Evolutionary conservation across 2,888 invertebrate species (phyloP), one percentile per base, ranked within the genome.

Genomic region (Volucella inflata): DNA sequence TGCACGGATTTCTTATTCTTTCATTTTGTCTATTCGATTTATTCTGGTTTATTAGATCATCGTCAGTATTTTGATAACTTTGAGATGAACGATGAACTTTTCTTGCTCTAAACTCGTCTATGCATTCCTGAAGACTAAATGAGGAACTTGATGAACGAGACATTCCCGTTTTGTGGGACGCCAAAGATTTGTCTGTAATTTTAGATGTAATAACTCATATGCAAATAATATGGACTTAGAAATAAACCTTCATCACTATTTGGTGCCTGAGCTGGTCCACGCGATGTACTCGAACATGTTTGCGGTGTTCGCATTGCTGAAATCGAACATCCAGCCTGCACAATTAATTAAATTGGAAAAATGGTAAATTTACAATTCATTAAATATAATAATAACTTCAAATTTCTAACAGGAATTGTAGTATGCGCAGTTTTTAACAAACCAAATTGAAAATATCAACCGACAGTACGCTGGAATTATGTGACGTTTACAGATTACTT

Each of bases 71-170:
- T 21, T 62, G 81, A 64, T 82, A 76, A 12, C 84, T 84, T 44
- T 84, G 84, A 17, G 85, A 85, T 46, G 85, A 85, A 68, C 90
- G 89, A 55, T 91, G 88, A 8, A 88, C 88, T n/a, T 90, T 89
- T 1, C 91, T 89, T 0, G 90, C 89, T 51, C 90, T 89, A 84
- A 91, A 91, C 81, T 91, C 91, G 87, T 91, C 88, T 64, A 91
- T 90, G 80, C 91, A 90, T 62, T 91, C 91, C 64, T 91, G 90
- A 64, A 91, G 76, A 78, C 91, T 91, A 75, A 91, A 91, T 6
- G 91, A 90, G 1, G 90, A 89, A 6, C 88, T 90, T 1, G 91
- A 90, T 36, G 89, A 89, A 30, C 88, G 8, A 83, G 90, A 50
- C 87, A 87, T 1, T 87, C 87, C 16, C 3, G 53, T 76, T 80